Conservation (phyloP, 2,113 vertebrate genomes). For the Acanthochromis polyacanthus region DNA sequence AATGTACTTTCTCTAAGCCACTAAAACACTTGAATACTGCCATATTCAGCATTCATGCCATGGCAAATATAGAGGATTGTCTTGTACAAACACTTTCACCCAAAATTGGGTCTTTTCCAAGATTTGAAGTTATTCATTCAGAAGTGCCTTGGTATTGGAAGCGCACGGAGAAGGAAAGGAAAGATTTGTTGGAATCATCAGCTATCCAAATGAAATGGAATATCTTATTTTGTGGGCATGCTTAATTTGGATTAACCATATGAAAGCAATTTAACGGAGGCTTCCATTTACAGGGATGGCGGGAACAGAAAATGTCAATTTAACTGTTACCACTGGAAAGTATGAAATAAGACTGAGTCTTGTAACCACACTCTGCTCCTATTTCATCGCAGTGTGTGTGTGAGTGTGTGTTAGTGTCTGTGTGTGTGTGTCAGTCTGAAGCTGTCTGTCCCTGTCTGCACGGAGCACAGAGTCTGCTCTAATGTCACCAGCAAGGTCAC, state of each 20-base stretch:
- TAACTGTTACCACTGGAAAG: conserved; percentile 80
- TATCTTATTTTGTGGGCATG: conserved; percentile 79
- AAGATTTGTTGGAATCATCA: conserved; percentile 77
- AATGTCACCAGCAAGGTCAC: conserved; percentile 77
- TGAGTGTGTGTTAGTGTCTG: conserved; percentile 18
- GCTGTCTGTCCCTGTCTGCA: conserved; percentile 33
- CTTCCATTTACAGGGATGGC: conserved; percentile 71
- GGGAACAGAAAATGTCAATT: conserved; percentile 80
- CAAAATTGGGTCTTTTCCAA: conserved; percentile 65
- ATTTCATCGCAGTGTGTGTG: conserved; percentile 33
- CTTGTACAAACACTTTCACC: conserved; percentile 69
- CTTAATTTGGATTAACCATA: conserved; percentile 85
- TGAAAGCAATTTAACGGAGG: conserved; percentile 82
- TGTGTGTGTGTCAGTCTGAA: conserved; percentile 37
- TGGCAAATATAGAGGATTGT: conserved; percentile 73
- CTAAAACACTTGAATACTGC: conserved; percentile 70
- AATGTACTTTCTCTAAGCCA: conserved; percentile 75
- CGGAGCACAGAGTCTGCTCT: conserved; percentile 27
- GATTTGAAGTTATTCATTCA: conserved; percentile 73
- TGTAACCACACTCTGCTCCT: conserved; percentile 46
- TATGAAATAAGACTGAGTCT: conserved; percentile 75
- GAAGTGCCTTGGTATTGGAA: conserved; percentile 65
- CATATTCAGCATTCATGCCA: conserved; percentile 69
- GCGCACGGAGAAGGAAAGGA: conserved; percentile 63
- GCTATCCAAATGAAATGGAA: conserved; percentile 80